Percentiles rank a stretch among this genome's conserved stretches.
These are phyloP conservation scores for Prietella phreatophila DNA, from an alignment of 2,113 vertebrate species.

Conservation along the genomic window DNA sequence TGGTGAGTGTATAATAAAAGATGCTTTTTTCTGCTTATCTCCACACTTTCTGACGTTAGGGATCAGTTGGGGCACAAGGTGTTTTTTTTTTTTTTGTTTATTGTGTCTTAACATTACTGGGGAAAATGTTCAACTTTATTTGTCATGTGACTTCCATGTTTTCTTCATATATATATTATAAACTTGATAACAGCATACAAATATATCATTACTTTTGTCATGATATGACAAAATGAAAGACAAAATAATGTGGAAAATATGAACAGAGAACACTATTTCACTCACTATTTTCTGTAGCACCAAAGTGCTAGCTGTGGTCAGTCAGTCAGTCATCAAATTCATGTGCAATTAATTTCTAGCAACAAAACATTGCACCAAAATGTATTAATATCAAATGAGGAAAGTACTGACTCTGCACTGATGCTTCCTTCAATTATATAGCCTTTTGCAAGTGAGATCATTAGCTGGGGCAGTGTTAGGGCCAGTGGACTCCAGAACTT, in stretches of 20 bases:
- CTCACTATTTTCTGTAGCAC: not conserved
- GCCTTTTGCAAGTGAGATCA: not conserved
- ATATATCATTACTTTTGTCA: not conserved
- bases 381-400: not conserved
- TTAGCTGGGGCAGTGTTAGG: not conserved
- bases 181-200: not conserved
- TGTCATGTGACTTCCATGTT: no score
- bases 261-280: not conserved
- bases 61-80: not conserved
- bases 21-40: not conserved
- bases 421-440: not conserved
- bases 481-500: not conserved
- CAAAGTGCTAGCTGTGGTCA: not conserved
- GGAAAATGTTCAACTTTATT: no score
- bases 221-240: not conserved
- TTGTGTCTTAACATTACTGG: not conserved
- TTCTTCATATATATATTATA: not conserved
- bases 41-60: not conserved
- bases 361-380: not conserved
- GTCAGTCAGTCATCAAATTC: not conserved
- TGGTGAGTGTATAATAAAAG: not conserved
- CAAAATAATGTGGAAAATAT: not conserved
- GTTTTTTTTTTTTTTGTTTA: not conserved
- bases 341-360: not conserved
- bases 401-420: not conserved